Base-by-base conservation (phyloP, 2,113 vertebrate species). In the Eulemur rufifrons region DNA sequence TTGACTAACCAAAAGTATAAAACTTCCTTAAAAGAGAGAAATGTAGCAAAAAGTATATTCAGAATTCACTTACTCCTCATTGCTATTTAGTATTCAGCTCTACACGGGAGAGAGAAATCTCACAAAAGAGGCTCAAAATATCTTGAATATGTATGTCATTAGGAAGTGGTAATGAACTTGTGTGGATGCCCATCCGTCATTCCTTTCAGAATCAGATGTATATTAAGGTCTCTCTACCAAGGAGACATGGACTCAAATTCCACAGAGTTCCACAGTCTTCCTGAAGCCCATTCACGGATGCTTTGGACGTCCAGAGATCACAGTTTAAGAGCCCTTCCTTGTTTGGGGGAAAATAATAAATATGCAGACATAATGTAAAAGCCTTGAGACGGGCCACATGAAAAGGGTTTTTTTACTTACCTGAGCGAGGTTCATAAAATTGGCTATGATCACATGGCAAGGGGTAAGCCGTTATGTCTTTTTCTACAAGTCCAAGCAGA, bases 291-390 rank as follows among this genome's bases (percentile, higher is more conserved):
- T n/a, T 66, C 32, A 52, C 25, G 82, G 14, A 71, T 54, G 34
- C n/a, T 86, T 14, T 63, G 50, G 18, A 85, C 5, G 71, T 25
- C 42, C 5, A 50, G 52, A 27, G 56, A 85, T 56, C 27, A 77
- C 47, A 89, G 52, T 59, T 54, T 90, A 77, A 93, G 73, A 81
- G 18, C 2, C 0, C 25, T 93, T 78, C 0, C 25, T 94, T 78
- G 39, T 37, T 84, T n/a, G 92, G 15, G 86, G 73, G 77, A 85
- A 91, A 87, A 84, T 59, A 90, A 71, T 85, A 95, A 92, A 80
- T 13, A 84, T 11, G 21, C 42, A 93, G 47, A 47, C 21, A 66
- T 20, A 78, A 78, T 82, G 18, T 25, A 23, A 66, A 74, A 94
- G 78, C 4, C 52, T 95, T 76, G 47, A 71, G 74, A 84, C 76